A percentile compares a stretch with the other conserved stretches of the same genome.
Conservation (phyloP, 2,797 vertebrate genomes). For the Phataginus tetradactyla region DNA sequence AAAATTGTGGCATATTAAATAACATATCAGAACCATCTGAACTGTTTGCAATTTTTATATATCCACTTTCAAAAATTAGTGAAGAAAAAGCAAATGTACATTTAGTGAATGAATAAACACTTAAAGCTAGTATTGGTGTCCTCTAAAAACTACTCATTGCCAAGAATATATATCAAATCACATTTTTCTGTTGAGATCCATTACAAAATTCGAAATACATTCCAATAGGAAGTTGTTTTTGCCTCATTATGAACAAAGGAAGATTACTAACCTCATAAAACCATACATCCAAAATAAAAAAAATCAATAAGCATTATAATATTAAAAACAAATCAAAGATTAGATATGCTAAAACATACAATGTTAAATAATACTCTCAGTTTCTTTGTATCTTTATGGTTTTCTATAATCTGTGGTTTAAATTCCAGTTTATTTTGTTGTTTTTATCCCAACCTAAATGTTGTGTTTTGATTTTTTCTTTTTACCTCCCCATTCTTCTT, state of each 20-base stretch:
- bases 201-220: not conserved
- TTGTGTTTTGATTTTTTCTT: not conserved
- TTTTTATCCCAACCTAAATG: not conserved
- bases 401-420: conserved; percentile 1
- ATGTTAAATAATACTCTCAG: not conserved
- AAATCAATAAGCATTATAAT: not conserved
- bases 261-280: not conserved
- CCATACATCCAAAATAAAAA: not conserved
- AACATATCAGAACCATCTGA: not conserved
- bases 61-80: not conserved
- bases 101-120: not conserved
- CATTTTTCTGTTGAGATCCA: not conserved
- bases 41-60: not conserved
- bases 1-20: not conserved
- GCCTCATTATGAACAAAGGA: not conserved
- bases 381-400: not conserved
- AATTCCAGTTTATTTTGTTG: not conserved
- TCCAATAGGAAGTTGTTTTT: not conserved
- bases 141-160: not conserved
- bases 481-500: not conserved
- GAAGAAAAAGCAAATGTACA: not conserved
- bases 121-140: not conserved
- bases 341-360: not conserved
- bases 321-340: conserved; percentile 32
- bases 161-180: not conserved